phyloP scores from a whole-genome alignment of 2,797 vertebrate species.

The Carapus acus region DNA sequence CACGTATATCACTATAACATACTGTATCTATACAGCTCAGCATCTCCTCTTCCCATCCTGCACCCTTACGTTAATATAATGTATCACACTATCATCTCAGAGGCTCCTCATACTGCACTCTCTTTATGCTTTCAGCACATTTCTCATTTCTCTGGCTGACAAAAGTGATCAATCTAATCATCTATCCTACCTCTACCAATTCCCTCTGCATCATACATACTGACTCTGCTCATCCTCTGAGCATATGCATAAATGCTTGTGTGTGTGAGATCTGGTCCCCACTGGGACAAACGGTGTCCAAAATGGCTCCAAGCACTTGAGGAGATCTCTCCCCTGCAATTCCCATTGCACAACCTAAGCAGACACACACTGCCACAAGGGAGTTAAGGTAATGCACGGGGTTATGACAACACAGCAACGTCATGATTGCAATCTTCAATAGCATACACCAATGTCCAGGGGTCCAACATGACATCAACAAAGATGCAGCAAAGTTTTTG shows the following conservation, averaged over 20 bases:
- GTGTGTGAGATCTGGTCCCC: conserved; percentile 23
- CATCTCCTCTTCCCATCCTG: conserved; percentile 13
- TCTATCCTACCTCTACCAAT: background rate
- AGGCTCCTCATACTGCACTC: background rate
- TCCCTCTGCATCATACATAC: background rate
- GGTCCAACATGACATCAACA: background rate
- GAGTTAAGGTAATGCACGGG: conserved; percentile 39
- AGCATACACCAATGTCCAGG: conserved; percentile 1
- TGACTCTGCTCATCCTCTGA: conserved; percentile 25
- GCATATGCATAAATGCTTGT: conserved; percentile 12
- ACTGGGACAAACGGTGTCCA: conserved; percentile 35
- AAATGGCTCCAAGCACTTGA: conserved; percentile 29
- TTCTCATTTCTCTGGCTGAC: background rate
- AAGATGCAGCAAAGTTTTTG: too few species aligned
- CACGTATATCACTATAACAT: conserved; percentile 5
- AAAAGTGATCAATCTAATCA: background rate
- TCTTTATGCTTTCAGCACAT: background rate
- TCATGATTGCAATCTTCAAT: conserved; percentile 35
- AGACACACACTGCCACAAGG: conserved; percentile 41
- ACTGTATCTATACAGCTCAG: conserved; percentile 12
- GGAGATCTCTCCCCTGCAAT: conserved; percentile 43
- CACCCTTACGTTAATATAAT: conserved; percentile 1
- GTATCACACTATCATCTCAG: background rate
- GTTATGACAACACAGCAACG: conserved; percentile 47
- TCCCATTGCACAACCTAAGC: conserved; percentile 54